Base-by-base conservation (phyloP, 2,113 vertebrate genomes). In the Ctenomys sociabilis region DNA sequence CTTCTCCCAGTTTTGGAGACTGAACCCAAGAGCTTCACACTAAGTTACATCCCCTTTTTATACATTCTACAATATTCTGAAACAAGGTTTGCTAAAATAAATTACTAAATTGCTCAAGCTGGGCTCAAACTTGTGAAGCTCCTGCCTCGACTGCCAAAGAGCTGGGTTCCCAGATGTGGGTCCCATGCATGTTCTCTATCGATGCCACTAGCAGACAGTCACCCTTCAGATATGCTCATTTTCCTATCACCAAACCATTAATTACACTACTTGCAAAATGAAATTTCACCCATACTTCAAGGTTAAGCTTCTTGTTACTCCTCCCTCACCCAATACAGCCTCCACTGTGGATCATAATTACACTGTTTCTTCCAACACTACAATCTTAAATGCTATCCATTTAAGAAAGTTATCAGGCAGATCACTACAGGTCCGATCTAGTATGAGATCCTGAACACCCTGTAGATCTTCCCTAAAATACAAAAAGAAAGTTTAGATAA, bases 401-500 rank as follows among this genome's bases (percentile, higher is more conserved):
- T 5, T 26, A 7, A 63, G 61, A 22, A 63, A 63, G 24, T 63
- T 63, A 49, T 49, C 49, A 49, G 49, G 49, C 49, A 49, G 49
- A 49, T 49, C 49, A 49, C 49, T 49, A 49, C 2, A 11, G 12
- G 49, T 49, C 49, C 49, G 2, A 49, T 49, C 49, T 49, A 49
- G 49, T 49, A 49, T 49, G 49, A 49, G 49, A 49, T 11, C 49
- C 49, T 11, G 49, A 49, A 49, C 12, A 11, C 49, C 49, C 49
- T 49, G 49, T 49, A 49, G 49, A 49, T 2, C 49, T 49, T 49
- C 49, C 49, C 49, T 49, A 49, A 49, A 49, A 49, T 49, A 19
- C 57, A 59, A 21, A 54, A 95, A 73, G n/a, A 82, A 78, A 61
- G 22, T 91, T 70, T 49, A 81, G 72, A n/a, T 28, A 89, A 92